These are phyloP conservation scores for Lutjanus erythropterus DNA, from an alignment of 2,113 vertebrate species.

Conservation along the genomic window DNA sequence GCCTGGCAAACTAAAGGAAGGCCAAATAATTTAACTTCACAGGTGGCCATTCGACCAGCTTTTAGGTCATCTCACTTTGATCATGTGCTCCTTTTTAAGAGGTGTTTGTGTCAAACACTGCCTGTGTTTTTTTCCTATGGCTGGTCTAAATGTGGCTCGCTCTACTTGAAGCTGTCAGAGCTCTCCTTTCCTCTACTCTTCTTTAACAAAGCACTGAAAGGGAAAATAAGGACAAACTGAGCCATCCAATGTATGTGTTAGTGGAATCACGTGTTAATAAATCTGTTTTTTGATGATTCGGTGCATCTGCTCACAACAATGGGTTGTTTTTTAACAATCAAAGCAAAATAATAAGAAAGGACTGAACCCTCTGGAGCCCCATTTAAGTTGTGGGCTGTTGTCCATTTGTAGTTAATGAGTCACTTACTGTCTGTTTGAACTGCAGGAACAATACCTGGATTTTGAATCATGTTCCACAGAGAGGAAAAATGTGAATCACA, in stretches of 20 bases:
- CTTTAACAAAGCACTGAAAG: constrained; percentile 31
- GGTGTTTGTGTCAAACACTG: constrained; percentile 14
- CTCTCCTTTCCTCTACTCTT: not conserved
- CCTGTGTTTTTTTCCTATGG: not conserved
- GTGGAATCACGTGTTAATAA: constrained; percentile 20
- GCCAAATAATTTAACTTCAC: constrained; percentile 11
- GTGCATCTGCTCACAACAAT: not conserved
- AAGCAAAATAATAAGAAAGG: not conserved
- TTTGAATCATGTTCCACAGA: constrained; percentile 7
- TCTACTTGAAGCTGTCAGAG: constrained; percentile 21
- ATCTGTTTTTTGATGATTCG: constrained; percentile 11
- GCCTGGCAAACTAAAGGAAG: not conserved
- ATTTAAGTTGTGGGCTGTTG: not conserved
- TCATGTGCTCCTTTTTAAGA: constrained; percentile 20
- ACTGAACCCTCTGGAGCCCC: not conserved
- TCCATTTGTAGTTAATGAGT: constrained; percentile 32
- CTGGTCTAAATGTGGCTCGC: constrained; percentile 26
- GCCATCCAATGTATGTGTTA: constrained; percentile 1
- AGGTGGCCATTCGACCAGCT: constrained; percentile 5
- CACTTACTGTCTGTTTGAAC: constrained; percentile 35
- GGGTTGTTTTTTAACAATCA: constrained; percentile 3
- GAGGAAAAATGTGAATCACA: not conserved
- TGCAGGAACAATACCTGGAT: constrained; percentile 17
- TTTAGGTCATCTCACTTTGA: constrained; percentile 2
- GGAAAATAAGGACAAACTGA: constrained; percentile 28